Evolutionary conservation across 2,888 invertebrate genomes (phyloP).

Genomic region (Papilio elwesi): DNA sequence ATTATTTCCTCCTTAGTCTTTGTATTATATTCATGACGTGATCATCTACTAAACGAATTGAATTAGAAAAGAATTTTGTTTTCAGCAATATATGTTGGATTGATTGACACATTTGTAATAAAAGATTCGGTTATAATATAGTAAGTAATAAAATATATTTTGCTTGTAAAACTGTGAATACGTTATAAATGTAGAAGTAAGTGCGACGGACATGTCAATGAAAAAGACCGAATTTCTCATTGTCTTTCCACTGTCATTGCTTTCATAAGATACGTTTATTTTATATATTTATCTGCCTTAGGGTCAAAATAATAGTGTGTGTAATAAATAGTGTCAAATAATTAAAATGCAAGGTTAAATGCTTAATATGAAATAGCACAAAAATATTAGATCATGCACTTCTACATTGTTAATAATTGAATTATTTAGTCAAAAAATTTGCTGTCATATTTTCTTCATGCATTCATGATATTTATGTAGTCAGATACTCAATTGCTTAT

Average conservation of each 20-base stretch:
- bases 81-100: slow-evolving; percentile 58
- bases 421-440: too few relatives aligned
- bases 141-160: slow-evolving; percentile 29
- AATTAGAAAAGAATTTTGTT: slow-evolving; percentile 44
- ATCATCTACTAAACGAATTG: slow-evolving; percentile 44
- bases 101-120: slow-evolving; percentile 46
- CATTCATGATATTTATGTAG: too few relatives aligned
- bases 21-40: slow-evolving; percentile 45
- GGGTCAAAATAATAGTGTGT: background rate
- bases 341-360: background rate
- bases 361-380: background rate
- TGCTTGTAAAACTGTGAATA: slow-evolving; percentile 1
- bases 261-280: background rate
- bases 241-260: background rate
- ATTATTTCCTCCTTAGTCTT: background rate
- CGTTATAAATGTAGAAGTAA: background rate
- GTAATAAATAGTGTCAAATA: background rate
- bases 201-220: slow-evolving; percentile 23
- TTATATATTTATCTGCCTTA: background rate
- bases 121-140: background rate
- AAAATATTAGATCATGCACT: background rate
- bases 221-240: slow-evolving; percentile 25
- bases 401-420: background rate
- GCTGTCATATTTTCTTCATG: too few relatives aligned
- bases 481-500: background rate